phyloP scores from a whole-genome alignment of 2,113 vertebrate species.

The Anguilla rostrata region DNA sequence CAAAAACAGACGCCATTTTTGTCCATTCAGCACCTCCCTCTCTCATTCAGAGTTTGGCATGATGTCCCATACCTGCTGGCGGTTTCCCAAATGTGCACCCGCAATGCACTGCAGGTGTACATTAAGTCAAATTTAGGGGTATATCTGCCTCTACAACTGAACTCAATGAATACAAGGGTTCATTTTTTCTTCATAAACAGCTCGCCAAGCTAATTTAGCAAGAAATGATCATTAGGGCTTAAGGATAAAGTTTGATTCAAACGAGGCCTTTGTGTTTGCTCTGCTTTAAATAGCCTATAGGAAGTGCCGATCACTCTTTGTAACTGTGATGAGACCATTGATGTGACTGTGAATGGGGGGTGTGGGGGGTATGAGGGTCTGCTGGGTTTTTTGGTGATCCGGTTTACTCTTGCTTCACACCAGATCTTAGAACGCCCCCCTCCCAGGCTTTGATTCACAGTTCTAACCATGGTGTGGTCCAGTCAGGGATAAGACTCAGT shows the following conservation, averaged over 20 bases:
- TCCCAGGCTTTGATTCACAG: neutral
- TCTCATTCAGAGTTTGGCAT: neutral
- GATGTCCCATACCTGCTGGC: neutral
- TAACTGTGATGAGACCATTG: neutral
- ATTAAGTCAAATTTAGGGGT: neutral
- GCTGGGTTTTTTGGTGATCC: neutral
- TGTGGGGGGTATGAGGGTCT: neutral
- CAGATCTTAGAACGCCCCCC: too few species aligned
- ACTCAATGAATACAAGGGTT: too few species aligned
- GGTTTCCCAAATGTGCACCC: neutral
- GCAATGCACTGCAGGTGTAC: slow-evolving; percentile 6
- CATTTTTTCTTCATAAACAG: too few species aligned
- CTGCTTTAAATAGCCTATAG: neutral
- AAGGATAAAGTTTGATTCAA: too few species aligned
- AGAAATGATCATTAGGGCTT: too few species aligned
- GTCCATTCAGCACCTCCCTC: neutral
- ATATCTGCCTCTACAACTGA: too few species aligned
- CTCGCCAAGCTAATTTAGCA: too few species aligned
- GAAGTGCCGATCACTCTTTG: neutral
- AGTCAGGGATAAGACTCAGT: too few species aligned
- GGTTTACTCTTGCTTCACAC: neutral
- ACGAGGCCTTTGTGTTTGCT: neutral
- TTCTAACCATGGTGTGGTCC: too few species aligned
- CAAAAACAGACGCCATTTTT: neutral
- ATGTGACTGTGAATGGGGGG: neutral